Base-by-base conservation (phyloP, 2,113 vertebrate genomes). In the Hippocampus barbouri region DNA sequence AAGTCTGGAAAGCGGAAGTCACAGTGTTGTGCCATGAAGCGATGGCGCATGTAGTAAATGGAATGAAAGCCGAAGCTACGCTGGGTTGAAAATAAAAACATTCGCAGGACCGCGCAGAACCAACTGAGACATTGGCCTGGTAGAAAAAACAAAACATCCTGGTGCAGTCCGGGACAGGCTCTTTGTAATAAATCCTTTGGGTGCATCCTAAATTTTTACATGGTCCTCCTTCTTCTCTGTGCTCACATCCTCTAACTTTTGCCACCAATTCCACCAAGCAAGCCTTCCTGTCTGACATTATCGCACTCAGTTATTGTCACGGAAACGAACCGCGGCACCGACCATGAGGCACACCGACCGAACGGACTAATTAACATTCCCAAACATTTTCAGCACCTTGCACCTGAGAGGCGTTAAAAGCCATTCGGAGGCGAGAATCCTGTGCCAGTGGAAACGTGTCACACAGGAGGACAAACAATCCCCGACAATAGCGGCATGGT, bases 341-440 rank as follows among this genome's bases (percentile, higher is more conserved):
- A 63, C 18, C 16, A 63, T 10, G 30, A 62, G 9, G 8, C 16
- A 18, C 1, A 63, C 61, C 34, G 40, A 8, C 30, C 21, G 2
- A 0, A 5, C 9, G 10, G 53, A 56, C 53, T 56, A 56, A 23
- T 56, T 23, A 54, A 54, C 53, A n/a, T 54, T 56, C 10, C 1
- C 53, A 4, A 75, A 65, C 68, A 30, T 72, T 60, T 70, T 72
- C 75, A 66, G 72, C 78, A 86, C 78, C 84, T 88, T 75, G 80
- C 82, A 86, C 86, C 80, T 86, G 74, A 72, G 69, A 73, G 69
- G 78, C 66, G 74, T 79, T 63, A 81, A 86, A 87, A 85, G 80
- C 73, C 83, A 83, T 83, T 88, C 76, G 61, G 66, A 88, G 11
- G 85, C 82, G 83, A 85, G 76, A 87, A 74, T 74, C 72, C 76